phyloP scores from a whole-genome alignment of 2,888 invertebrate genomes.

The Allophyes oxyacanthae region DNA sequence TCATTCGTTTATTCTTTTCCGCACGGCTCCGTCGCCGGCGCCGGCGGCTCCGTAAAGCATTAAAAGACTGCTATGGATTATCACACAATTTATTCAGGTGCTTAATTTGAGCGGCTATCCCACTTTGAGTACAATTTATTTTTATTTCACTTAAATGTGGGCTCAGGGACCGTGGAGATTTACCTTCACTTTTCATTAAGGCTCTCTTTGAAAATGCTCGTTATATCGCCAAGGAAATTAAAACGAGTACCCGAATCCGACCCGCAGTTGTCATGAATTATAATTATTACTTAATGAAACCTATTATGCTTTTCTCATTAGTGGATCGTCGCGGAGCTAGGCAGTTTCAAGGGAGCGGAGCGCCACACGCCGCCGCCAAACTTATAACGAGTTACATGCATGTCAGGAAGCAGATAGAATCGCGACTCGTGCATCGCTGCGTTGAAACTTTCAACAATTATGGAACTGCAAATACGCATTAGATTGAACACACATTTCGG shows the following conservation, averaged over 20 bases:
- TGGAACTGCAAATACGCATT: conserved; percentile 81
- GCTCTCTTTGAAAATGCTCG: conserved; percentile 65
- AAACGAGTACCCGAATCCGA: conserved; percentile 46
- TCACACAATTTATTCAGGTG: conserved; percentile 89
- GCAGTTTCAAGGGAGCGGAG: conserved; percentile 54
- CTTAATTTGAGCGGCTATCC: conserved; percentile 87
- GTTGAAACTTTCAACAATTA: conserved; percentile 79
- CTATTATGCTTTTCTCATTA: conserved; percentile 63
- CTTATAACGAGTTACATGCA: conserved; percentile 79
- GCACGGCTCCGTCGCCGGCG: conserved; percentile 72
- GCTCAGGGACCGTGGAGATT: conserved; percentile 75
- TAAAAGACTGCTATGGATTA: conserved; percentile 87
- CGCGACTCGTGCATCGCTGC: conserved; percentile 59
- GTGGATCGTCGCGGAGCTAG: conserved; percentile 31
- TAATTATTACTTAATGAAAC: conserved; percentile 54
- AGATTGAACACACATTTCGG: conserved; percentile 82
- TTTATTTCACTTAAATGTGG: conserved; percentile 86
- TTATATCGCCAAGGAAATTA: conserved; percentile 48
- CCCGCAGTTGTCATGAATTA: conserved; percentile 46
- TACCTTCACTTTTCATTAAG: conserved; percentile 80
- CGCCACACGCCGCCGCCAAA: conserved; percentile 64
- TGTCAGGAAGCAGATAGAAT: conserved; percentile 57
- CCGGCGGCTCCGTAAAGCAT: conserved; percentile 81
- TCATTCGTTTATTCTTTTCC: conserved; percentile 82
- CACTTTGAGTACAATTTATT: conserved; percentile 86